Base-by-base conservation (phyloP, 1,140 invertebrate genomes). In the Paracyclopina nana region DNA sequence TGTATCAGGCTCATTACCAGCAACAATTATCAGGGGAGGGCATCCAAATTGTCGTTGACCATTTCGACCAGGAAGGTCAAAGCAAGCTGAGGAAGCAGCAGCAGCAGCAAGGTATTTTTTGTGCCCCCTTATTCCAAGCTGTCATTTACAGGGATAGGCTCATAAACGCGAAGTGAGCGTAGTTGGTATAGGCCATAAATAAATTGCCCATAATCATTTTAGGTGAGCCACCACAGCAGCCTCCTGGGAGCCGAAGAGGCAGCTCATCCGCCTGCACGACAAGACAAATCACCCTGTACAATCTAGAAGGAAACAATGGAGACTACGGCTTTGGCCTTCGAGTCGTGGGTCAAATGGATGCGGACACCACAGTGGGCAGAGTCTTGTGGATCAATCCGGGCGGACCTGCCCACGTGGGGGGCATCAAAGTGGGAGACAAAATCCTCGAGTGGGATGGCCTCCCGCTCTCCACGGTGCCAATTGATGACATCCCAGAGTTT, bases 301-400 rank as follows among this genome's bases (percentile, higher is more conserved):
- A n/a, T n/a, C n/a, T n/a, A n/a, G 16, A 29, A 26, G 27, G 14
- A 6, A 22, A 11, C 14, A 24, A 48, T 29, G 28, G 27, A 16
- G 24, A 24, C 24, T 48, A 48, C 25, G 45, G 45, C n/a, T 48
- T 48, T 18, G 45, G 45, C 25, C 45, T 48, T 18, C 45, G 45
- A 16, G 45, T 48, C 3, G 45, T 48, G 16, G 45, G 45, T 3
- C n/a, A n/a, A n/a, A n/a, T n/a, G n/a, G n/a, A n/a, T n/a, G 45
- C 45, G 2, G 45, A 48, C 5, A 11, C 9, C 2, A 28, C 14
- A n/a, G 12, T 12, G 9, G 45, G 24, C 2, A 24, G 45, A 16
- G 45, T 48, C 4, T 14, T 48, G 45, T 48, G 45, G 45, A 26
- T 48, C 12, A 28, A 28, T 30, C 45, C 45, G 16, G 45, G 45